These are phyloP conservation scores for Dermatophagoides farinae DNA, from an alignment of 1,140 invertebrate species.

Conservation along the genomic window DNA sequence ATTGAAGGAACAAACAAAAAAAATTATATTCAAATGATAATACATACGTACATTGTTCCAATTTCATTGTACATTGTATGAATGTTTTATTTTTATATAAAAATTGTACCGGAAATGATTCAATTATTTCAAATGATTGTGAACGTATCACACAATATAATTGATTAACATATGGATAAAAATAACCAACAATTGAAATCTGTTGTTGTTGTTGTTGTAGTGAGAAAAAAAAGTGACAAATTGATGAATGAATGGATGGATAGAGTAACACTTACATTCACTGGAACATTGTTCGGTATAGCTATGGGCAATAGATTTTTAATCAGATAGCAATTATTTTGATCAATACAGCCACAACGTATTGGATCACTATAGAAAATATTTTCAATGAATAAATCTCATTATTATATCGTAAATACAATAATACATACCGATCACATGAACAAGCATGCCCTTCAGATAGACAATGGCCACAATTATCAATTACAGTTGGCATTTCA, in stretches of 20 bases:
- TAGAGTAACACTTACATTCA: slow-evolving; percentile 1
- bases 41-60: slow-evolving; percentile 9
- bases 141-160: slow-evolving; percentile 5
- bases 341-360: slow-evolving; percentile 14
- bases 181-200: slow-evolving; percentile 12
- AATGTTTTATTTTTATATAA: slow-evolving; percentile 10
- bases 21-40: background rate
- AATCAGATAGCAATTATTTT: slow-evolving; percentile 11
- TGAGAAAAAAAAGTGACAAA: background rate
- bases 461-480: slow-evolving; percentile 14
- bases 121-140: background rate
- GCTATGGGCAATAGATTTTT: background rate
- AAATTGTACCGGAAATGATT: slow-evolving; percentile 10
- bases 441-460: slow-evolving; percentile 6
- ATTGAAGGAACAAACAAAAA: background rate
- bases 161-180: slow-evolving; percentile 2
- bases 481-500: background rate
- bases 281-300: slow-evolving; percentile 2
- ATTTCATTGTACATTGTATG: slow-evolving; percentile 5
- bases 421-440: slow-evolving; percentile 12
- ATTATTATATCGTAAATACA: no score
- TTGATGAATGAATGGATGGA: background rate
- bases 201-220: background rate
- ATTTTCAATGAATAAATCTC: background rate
- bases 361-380: slow-evolving; percentile 7